phyloP scores from a whole-genome alignment of 2,888 invertebrate genomes.

The Dasypogon diadema region DNA sequence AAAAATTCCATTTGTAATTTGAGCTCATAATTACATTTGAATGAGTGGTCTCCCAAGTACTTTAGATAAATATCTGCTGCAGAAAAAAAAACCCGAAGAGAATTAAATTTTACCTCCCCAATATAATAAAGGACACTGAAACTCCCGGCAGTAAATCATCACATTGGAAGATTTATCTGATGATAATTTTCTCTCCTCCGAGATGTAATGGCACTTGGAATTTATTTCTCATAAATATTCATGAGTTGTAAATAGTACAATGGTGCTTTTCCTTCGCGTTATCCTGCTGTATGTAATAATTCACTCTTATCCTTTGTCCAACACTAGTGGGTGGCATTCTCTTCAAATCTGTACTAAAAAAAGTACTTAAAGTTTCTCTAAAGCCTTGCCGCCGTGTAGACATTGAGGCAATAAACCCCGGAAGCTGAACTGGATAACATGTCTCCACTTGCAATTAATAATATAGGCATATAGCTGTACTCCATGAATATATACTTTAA shows the following conservation, averaged over 20 bases:
- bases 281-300: conserved; percentile 11
- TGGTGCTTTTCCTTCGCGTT: neutral
- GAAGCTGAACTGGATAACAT: conserved; percentile 1
- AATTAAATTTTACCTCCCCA: neutral
- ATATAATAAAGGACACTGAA: neutral
- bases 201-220: conserved; percentile 21
- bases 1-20: too few species aligned
- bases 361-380: neutral
- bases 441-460: conserved; percentile 8
- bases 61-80: too few species aligned
- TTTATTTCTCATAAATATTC: conserved; percentile 30
- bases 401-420: conserved; percentile 6
- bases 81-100: too few species aligned
- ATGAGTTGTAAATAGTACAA: conserved; percentile 11
- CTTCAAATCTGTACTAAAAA: neutral
- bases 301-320: conserved; percentile 22
- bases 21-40: too few species aligned
- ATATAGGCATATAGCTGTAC: neutral
- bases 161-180: conserved; percentile 7
- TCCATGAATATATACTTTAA: neutral
- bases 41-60: too few species aligned
- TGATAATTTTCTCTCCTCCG: conserved; percentile 18
- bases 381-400: neutral
- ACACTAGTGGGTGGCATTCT: neutral
- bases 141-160: conserved; percentile 1